Percentiles rank a stretch among this genome's conserved stretches.
phyloP scores from a whole-genome alignment of 2,888 invertebrate species.

The Alloscopus bannaensis region DNA sequence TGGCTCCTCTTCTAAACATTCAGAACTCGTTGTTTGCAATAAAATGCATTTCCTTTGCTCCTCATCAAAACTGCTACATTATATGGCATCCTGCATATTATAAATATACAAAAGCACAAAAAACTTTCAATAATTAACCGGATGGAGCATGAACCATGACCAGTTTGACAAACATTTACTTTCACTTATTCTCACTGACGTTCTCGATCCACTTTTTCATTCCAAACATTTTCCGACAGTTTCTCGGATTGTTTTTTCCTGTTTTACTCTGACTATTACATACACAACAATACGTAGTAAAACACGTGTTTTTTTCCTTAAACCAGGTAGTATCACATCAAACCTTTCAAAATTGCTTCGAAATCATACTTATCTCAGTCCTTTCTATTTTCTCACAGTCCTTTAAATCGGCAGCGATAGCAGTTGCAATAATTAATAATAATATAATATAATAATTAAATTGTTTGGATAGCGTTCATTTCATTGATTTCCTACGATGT shows the following conservation, averaged over 20 bases:
- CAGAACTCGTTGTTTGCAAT: too few species aligned
- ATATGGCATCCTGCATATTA: slow-evolving; percentile 22
- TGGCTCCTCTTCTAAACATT: too few species aligned
- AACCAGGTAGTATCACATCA: slow-evolving; percentile 64
- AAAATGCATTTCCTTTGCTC: background rate
- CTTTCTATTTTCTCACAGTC: slow-evolving; percentile 63
- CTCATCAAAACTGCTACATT: background rate
- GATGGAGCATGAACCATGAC: slow-evolving; percentile 27
- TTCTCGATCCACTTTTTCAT: too few species aligned
- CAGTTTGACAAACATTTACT: too few species aligned
- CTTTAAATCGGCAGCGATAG: slow-evolving; percentile 66
- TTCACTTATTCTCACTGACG: too few species aligned
- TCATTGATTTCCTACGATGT: slow-evolving; percentile 2
- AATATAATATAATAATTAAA: slow-evolving; percentile 1
- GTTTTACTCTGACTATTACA: slow-evolving; percentile 40
- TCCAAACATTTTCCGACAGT: too few species aligned
- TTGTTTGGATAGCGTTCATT: too few species aligned
- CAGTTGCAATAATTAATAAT: slow-evolving; percentile 59
- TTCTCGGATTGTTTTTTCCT: too few species aligned
- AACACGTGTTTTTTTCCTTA: slow-evolving; percentile 37
- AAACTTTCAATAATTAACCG: slow-evolving; percentile 20
- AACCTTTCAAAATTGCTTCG: slow-evolving; percentile 41
- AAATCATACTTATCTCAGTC: slow-evolving; percentile 58
- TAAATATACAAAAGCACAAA: slow-evolving; percentile 22
- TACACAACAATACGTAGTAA: slow-evolving; percentile 39